phyloP scores from a whole-genome alignment of 2,797 vertebrate species.

The Tokudaia tokunoshimensis region DNA sequence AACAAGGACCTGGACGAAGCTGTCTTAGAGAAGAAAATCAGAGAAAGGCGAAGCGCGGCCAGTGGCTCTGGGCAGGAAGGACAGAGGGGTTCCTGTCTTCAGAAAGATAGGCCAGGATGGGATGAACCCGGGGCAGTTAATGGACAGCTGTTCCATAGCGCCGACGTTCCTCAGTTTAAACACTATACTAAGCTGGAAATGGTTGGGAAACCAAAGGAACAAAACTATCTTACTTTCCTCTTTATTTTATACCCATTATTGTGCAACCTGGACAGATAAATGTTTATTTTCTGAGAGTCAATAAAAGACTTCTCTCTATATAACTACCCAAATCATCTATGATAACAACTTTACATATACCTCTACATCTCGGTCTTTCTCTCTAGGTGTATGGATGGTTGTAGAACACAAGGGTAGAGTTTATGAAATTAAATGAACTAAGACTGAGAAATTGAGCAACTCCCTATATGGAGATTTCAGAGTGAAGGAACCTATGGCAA shows the following conservation, averaged over 20 bases:
- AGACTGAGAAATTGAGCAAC: conserved; percentile 15
- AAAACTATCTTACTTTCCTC: not conserved
- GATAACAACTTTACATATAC: not conserved
- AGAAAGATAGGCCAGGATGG: no score
- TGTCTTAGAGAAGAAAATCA: not conserved
- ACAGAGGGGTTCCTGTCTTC: not conserved
- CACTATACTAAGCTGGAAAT: not conserved
- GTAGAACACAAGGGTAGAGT: not conserved
- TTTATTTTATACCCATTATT: not conserved
- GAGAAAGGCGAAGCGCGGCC: not conserved
- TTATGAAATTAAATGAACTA: conserved; percentile 33
- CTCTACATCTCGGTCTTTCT: not conserved
- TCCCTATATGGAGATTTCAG: conserved; percentile 43
- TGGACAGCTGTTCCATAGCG: not conserved
- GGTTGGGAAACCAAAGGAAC: conserved; percentile 43
- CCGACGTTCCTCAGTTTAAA: not conserved
- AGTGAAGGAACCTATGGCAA: conserved; percentile 60
- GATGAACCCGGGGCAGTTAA: not conserved
- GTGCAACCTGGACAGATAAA: not conserved
- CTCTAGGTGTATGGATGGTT: not conserved
- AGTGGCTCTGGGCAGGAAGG: not conserved
- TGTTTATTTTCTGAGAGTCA: conserved; percentile 43
- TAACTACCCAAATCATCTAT: not conserved
- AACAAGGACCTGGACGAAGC: not conserved
- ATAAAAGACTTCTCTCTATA: not conserved